Base-by-base conservation (phyloP, 2,888 invertebrate species). In the Heteropelma amictum region DNA sequence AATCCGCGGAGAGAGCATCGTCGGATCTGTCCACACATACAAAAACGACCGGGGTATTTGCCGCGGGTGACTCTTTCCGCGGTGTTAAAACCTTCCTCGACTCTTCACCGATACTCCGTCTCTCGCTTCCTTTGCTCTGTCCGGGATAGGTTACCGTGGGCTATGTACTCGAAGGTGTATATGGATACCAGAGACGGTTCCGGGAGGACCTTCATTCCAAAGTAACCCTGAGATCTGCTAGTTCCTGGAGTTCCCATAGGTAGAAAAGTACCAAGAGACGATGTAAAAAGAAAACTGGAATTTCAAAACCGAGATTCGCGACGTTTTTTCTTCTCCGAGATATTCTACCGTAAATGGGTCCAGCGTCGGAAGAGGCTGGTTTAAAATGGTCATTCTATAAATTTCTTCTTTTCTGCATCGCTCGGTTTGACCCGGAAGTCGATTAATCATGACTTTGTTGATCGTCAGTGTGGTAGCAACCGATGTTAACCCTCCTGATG, bases 141-240 rank as follows among this genome's bases (percentile, higher is more conserved):
- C 23, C 45, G 65, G 40, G 30, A 38, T 40, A 60, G 58, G 60
- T 60, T 63, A 69, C 68, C 8, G 30, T 21, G 51, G 51, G 42
- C 49, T 60, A 56, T 42, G 53, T 65, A 64, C 47, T 47, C 26
- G 35, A 40, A n/a, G 47, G 35, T 68, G 49, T 58, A 58, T 60
- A 21, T 28, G 58, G 42, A 73, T 65, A 35, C 73, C 58, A 40
- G 14, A 12, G 23, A 42, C 35, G 60, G 69, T 73, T 76, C 73
- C 73, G 64, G 72, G 69, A 76, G 72, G 76, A 70, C 69, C 73
- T 60, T 49, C 58, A n/a, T 47, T 61, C 49, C 12, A 38, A 28
- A 47, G 42, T 51, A 69, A 76, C 58, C 60, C 69, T 76, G 76
- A 69, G 72, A 72, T 72, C 72, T 68, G 10, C 21, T 8, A 60